phyloP scores from a whole-genome alignment of 2,888 invertebrate genomes.

The Apotomis betuletana region DNA sequence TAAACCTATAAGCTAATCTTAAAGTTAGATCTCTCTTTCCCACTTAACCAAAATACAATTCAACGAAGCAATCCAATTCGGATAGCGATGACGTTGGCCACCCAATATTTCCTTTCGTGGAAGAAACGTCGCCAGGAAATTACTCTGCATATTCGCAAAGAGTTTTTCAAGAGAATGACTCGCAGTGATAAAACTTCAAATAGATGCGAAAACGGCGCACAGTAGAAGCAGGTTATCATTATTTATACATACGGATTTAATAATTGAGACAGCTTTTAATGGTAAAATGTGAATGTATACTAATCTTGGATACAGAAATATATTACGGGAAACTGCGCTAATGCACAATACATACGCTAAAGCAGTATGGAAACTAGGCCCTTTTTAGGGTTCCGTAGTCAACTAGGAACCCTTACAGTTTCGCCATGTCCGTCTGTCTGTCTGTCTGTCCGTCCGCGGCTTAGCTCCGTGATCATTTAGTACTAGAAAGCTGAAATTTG shows the following conservation, averaged over 20 bases:
- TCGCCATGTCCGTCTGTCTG: no score
- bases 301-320: no score
- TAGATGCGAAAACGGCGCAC: neutral
- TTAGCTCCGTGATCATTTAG: no score
- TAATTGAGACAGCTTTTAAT: neutral
- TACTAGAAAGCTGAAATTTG: no score
- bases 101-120: slow-evolving; percentile 27
- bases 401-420: no score
- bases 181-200: slow-evolving; percentile 30
- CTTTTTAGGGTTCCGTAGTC: no score
- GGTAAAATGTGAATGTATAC: neutral
- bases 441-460: no score
- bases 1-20: no score
- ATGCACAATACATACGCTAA: no score
- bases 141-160: slow-evolving; percentile 40
- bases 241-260: neutral
- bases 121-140: slow-evolving; percentile 25
- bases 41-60: neutral
- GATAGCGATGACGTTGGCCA: neutral
- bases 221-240: neutral
- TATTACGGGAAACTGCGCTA: no score
- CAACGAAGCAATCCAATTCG: slow-evolving; percentile 4
- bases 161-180: slow-evolving; percentile 29
- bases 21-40: no score
- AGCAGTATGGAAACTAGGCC: no score